Evolutionary conservation across 2,888 invertebrate genomes (phyloP).

Genomic region (Psylliodes chrysocephalus): DNA sequence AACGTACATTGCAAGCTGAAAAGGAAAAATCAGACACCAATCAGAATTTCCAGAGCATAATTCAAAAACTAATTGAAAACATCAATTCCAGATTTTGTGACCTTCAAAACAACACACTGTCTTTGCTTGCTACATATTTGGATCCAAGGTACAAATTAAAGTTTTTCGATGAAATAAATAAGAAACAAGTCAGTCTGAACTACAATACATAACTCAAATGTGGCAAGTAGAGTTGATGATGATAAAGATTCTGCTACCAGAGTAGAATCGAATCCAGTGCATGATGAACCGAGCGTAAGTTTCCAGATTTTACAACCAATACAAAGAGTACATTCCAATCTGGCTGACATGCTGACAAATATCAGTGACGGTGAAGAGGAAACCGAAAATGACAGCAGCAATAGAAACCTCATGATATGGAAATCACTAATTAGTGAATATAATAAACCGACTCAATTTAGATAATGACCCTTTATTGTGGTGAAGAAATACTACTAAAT

Average conservation of each 20-base stretch:
- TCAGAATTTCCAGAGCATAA: slow-evolving; percentile 9
- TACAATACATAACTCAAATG: not conserved
- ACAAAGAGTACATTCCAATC: too few relatives aligned
- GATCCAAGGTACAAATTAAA: not conserved
- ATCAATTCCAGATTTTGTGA: slow-evolving; percentile 18
- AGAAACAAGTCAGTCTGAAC: not conserved
- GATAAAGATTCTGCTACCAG: not conserved
- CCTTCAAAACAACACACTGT: not conserved
- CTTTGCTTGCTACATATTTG: not conserved
- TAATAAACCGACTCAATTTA: too few relatives aligned
- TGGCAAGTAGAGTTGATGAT: not conserved
- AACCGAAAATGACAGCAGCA: too few relatives aligned
- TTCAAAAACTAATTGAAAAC: not conserved
- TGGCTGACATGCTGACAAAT: too few relatives aligned
- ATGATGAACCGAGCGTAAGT: too few relatives aligned
- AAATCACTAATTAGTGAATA: too few relatives aligned
- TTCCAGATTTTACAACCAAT: not conserved
- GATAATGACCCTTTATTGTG: too few relatives aligned
- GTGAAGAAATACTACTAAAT: too few relatives aligned
- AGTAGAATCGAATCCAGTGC: not conserved
- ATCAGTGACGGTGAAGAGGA: too few relatives aligned
- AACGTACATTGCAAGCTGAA: slow-evolving; percentile 3
- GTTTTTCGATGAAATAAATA: not conserved
- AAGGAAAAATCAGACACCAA: slow-evolving; percentile 5
- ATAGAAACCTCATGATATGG: too few relatives aligned